These are phyloP conservation scores for Zosterops japonicus DNA, from an alignment of 2,113 vertebrate genomes.

Conservation along the genomic window DNA sequence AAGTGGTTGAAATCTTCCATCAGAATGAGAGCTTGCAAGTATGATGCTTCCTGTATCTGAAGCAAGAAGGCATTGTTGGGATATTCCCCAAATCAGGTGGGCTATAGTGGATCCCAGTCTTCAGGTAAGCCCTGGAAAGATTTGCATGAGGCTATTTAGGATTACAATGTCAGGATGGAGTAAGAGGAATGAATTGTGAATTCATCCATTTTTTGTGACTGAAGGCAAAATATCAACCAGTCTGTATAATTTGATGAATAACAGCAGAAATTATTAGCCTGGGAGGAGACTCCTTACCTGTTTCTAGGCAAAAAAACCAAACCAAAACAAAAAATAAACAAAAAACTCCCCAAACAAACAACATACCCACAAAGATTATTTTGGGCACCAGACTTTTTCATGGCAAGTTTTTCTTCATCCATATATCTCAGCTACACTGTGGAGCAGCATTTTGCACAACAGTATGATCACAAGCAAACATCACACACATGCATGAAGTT, in stretches of 20 bases:
- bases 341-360: too few species aligned
- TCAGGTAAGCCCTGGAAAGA: not conserved
- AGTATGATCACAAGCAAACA: not conserved
- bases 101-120: not conserved
- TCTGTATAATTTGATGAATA: not conserved
- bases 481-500: not conserved
- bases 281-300: not conserved
- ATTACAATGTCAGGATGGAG: not conserved
- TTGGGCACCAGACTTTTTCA: not conserved
- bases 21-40: not conserved
- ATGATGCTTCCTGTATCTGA: not conserved
- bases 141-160: not conserved
- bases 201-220: not conserved
- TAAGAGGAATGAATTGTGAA: not conserved
- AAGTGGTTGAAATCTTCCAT: not conserved
- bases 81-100: not conserved
- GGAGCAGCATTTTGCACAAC: not conserved
- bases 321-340: too few species aligned
- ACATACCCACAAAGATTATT: too few species aligned
- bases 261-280: not conserved
- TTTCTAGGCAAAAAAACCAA: not conserved
- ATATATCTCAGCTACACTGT: not conserved
- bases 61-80: not conserved
- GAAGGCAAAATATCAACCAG: not conserved
- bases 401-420: not conserved